Conservation (phyloP, 2,113 vertebrate genomes). For the Bettongia penicillata region DNA sequence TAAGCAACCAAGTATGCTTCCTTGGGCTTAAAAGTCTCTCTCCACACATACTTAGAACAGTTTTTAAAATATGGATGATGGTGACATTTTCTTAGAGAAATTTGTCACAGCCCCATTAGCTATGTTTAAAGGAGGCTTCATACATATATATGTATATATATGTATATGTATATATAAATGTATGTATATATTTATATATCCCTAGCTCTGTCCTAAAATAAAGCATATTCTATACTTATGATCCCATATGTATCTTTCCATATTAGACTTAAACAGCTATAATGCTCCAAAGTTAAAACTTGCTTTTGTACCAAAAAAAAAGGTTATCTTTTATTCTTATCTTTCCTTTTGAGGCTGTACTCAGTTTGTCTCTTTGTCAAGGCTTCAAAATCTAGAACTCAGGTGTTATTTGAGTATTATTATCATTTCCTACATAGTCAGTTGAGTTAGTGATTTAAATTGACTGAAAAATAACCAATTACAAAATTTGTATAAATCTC, state of each 20-base stretch:
- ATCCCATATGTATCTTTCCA: background rate
- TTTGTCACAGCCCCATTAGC: background rate
- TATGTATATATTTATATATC: too few species aligned
- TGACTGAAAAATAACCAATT: background rate
- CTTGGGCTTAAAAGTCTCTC: background rate
- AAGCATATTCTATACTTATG: background rate
- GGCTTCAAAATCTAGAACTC: background rate
- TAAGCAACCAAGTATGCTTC: background rate
- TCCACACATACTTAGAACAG: background rate
- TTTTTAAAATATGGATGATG: background rate
- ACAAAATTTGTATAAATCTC: background rate
- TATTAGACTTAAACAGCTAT: background rate
- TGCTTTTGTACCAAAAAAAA: background rate
- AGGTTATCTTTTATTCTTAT: background rate
- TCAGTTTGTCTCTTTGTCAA: background rate
- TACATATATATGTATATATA: too few species aligned
- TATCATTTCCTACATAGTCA: background rate
- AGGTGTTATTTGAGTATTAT: background rate
- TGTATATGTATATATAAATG: too few species aligned
- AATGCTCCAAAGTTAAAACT: background rate
- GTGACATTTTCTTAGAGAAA: slow-evolving; percentile 32
- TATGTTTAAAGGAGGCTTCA: background rate
- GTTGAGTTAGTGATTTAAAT: background rate
- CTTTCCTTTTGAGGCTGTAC: background rate
- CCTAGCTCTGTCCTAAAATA: background rate